These are phyloP conservation scores for Platycheirus albimanus DNA, from an alignment of 2,888 invertebrate genomes.

Conservation along the genomic window DNA sequence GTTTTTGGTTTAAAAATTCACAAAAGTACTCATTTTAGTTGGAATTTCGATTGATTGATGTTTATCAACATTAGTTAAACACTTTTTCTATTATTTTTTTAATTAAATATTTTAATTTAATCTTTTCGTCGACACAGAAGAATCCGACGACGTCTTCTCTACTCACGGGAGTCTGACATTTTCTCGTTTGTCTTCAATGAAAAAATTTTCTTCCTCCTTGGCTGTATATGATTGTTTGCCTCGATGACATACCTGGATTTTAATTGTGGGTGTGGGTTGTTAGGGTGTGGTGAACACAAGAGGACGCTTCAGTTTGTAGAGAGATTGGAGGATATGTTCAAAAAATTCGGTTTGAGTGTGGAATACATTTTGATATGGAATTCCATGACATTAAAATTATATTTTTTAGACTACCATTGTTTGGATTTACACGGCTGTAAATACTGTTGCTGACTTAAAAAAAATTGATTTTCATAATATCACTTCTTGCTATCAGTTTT, in stretches of 20 bases:
- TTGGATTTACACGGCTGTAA: no score
- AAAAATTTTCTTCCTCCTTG: slow-evolving; percentile 37
- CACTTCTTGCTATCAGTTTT: no score
- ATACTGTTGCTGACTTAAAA: no score
- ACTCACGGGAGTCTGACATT: slow-evolving; percentile 72
- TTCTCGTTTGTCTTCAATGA: slow-evolving; percentile 63
- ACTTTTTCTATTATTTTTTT: slow-evolving; percentile 5
- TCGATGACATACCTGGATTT: slow-evolving; percentile 40
- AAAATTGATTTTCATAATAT: no score
- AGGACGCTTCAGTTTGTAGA: slow-evolving; percentile 14
- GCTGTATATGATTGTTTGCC: slow-evolving; percentile 25
- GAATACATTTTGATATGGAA: slow-evolving; percentile 5
- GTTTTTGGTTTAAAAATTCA: slow-evolving; percentile 38
- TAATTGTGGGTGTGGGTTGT: slow-evolving; percentile 11
- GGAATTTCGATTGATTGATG: slow-evolving; percentile 15
- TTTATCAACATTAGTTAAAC: not conserved
- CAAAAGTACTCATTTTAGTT: not conserved
- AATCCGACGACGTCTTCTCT: slow-evolving; percentile 72
- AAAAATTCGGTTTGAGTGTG: not conserved
- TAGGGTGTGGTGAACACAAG: slow-evolving; percentile 35
- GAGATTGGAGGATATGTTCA: slow-evolving; percentile 30
- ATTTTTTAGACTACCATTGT: no score
- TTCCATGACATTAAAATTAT: no score
- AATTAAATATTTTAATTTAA: not conserved
- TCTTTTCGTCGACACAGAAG: slow-evolving; percentile 55